Conservation (phyloP, 1,140 invertebrate genomes). For the Grapholita molesta region DNA sequence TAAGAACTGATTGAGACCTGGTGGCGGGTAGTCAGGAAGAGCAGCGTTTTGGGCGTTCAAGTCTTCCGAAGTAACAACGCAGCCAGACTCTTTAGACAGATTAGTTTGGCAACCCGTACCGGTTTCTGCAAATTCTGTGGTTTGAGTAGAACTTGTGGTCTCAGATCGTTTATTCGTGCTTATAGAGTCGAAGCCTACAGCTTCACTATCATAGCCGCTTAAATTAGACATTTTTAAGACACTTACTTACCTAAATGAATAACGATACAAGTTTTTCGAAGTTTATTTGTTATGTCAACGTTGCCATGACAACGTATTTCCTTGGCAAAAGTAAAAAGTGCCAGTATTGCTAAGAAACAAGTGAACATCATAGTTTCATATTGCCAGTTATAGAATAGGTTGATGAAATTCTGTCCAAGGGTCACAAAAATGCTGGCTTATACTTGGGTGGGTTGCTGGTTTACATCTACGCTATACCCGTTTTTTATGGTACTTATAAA, state of each 20-base stretch:
- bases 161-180: conserved; percentile 25
- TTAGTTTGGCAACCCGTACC: conserved; percentile 46
- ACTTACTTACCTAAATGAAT: neutral
- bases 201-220: conserved; percentile 64
- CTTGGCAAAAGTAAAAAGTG: neutral
- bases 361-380: neutral
- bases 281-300: neutral
- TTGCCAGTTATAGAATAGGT: no score
- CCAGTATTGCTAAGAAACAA: neutral
- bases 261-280: neutral
- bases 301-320: neutral
- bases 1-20: conserved; percentile 56
- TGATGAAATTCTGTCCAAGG: no score
- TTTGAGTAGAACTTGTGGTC: conserved; percentile 46
- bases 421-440: no score
- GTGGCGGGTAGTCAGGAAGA: conserved; percentile 46
- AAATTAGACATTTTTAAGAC: conserved; percentile 46
- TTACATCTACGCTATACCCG: no score
- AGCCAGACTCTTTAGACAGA: conserved; percentile 39
- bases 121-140: conserved; percentile 44
- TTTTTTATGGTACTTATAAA: no score
- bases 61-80: conserved; percentile 38
- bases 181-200: conserved; percentile 53
- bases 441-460: no score
- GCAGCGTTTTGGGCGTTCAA: conserved; percentile 35